Evolutionary conservation across 2,113 vertebrate genomes (phyloP).

Genomic region (Cynopterus brachyotis): DNA sequence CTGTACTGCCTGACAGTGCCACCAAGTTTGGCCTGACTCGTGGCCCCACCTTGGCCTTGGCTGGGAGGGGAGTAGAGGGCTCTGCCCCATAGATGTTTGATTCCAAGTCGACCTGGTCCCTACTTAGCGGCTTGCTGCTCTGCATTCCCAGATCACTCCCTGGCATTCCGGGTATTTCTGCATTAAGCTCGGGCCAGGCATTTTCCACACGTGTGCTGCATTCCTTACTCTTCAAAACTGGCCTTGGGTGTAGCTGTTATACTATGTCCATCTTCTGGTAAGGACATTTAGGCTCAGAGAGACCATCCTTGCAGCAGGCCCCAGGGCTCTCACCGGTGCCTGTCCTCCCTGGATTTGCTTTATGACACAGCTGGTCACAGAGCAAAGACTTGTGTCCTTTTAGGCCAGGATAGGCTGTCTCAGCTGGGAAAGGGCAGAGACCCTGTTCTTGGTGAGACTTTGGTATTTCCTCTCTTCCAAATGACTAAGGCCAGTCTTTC

Average conservation of each 20-base stretch:
- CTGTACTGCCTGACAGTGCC: neutral
- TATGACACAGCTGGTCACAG: neutral
- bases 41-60: neutral
- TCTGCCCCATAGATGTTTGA: neutral
- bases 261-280: neutral
- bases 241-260: neutral
- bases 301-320: neutral
- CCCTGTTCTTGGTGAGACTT: neutral
- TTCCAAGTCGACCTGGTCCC: neutral
- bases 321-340: rapidly evolving
- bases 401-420: neutral
- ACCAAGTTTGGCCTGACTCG: neutral
- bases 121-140: neutral
- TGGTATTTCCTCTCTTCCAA: neutral
- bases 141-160: neutral
- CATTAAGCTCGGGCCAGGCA: neutral
- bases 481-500: neutral
- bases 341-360: neutral
- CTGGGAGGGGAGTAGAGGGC: neutral
- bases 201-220: neutral
- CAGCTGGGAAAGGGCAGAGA: neutral
- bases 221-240: neutral
- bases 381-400: neutral
- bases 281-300: neutral
- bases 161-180: neutral